Conservation (phyloP, 2,113 vertebrate species). For the Callospermophilus lateralis region DNA sequence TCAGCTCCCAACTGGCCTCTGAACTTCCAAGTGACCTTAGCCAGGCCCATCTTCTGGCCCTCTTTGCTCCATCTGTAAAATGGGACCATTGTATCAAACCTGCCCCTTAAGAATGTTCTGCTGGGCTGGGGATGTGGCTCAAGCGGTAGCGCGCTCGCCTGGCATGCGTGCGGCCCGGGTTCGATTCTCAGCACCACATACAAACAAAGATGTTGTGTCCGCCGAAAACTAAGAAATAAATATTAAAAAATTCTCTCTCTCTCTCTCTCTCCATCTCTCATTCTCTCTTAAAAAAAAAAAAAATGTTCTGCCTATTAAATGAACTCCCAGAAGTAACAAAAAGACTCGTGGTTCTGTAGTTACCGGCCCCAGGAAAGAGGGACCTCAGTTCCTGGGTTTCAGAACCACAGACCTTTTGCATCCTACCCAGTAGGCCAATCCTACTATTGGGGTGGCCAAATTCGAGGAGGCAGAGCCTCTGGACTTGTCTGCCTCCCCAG, state of each 20-base stretch:
- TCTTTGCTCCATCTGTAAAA: background rate
- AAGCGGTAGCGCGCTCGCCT: no score
- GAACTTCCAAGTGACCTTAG: background rate
- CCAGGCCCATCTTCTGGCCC: background rate
- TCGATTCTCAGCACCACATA: no score
- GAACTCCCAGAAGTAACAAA: background rate
- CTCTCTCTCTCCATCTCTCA: no score
- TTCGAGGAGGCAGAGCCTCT: background rate
- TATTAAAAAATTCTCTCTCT: no score
- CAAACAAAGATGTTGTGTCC: no score
- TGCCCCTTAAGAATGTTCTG: background rate
- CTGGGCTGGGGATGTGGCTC: no score
- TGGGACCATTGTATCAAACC: background rate
- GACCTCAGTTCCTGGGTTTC: background rate
- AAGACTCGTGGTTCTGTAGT: background rate
- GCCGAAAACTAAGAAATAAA: no score
- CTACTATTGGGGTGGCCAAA: background rate
- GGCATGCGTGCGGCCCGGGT: no score
- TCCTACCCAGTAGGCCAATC: background rate
- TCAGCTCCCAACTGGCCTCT: background rate
- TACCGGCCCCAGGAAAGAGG: background rate
- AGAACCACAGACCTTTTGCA: background rate
- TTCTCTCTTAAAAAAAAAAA: no score
- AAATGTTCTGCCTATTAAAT: slow-evolving; percentile 35
- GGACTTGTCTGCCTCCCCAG: background rate